phyloP scores from a whole-genome alignment of 2,888 invertebrate genomes.

The Drosophila seclusa region DNA sequence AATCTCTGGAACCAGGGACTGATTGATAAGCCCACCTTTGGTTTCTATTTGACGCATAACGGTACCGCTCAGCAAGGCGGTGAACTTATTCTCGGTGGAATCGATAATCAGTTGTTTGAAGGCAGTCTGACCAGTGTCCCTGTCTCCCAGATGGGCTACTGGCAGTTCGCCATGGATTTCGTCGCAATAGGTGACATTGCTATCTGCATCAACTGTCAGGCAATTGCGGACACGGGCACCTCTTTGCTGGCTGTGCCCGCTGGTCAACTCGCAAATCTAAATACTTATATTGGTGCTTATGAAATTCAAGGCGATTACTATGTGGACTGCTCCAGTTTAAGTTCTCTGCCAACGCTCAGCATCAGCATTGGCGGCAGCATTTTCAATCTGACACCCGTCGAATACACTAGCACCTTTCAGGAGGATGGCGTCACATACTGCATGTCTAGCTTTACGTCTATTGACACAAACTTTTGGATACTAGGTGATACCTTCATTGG shows the following conservation, averaged over 20 bases:
- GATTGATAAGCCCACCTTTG: constrained; percentile 91
- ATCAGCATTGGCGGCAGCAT: constrained; percentile 90
- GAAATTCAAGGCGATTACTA: constrained; percentile 76
- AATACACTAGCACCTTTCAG: constrained; percentile 88
- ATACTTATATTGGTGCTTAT: constrained; percentile 91
- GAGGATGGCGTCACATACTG: constrained; percentile 88
- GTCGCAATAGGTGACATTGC: constrained; percentile 86
- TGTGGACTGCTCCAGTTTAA: constrained; percentile 91
- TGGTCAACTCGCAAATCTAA: constrained; percentile 89
- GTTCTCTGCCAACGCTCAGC: constrained; percentile 90
- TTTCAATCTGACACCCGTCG: constrained; percentile 91
- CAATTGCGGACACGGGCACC: constrained; percentile 98
- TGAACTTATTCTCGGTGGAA: constrained; percentile 95
- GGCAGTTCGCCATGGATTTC: constrained; percentile 96
- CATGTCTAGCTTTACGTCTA: constrained; percentile 94
- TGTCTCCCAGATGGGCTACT: constrained; percentile 94
- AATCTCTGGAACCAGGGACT: constrained; percentile 93
- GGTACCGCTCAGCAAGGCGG: constrained; percentile 90
- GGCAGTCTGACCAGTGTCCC: constrained; percentile 89
- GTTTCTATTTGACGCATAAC: constrained; percentile 94
- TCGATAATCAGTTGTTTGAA: constrained; percentile 93
- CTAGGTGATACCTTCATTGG: constrained; percentile 98
- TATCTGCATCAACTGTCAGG: constrained; percentile 92
- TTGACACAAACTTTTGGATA: constrained; percentile 95
- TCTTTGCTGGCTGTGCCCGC: constrained; percentile 93